Percentiles rank a stretch among this genome's conserved stretches.
phyloP scores from a whole-genome alignment of 2,113 vertebrate genomes.

The Lophotis ruficrista region DNA sequence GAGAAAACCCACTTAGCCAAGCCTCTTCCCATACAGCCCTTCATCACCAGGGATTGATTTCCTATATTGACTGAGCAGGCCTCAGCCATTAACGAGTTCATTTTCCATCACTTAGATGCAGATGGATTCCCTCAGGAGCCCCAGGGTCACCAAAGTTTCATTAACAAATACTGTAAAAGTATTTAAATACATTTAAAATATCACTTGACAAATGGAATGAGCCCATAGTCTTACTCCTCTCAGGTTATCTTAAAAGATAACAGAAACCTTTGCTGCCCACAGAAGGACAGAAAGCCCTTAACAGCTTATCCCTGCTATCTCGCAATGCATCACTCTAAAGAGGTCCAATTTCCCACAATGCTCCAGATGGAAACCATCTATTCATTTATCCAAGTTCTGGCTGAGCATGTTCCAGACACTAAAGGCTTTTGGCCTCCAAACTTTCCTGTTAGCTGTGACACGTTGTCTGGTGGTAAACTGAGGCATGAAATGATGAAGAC shows the following conservation, averaged over 20 bases:
- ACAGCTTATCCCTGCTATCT: neutral
- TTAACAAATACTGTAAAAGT: constrained; percentile 41
- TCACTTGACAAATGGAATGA: constrained; percentile 1
- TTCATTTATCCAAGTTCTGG: neutral
- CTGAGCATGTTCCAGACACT: neutral
- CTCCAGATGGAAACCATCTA: neutral
- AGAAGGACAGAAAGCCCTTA: constrained; percentile 27
- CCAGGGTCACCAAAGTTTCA: constrained; percentile 47
- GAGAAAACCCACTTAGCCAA: constrained; percentile 15
- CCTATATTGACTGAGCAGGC: constrained; percentile 24
- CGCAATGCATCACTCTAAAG: neutral
- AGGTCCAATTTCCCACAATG: neutral
- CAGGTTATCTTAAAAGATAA: neutral
- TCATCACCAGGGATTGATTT: constrained; percentile 56
- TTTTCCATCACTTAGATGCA: constrained; percentile 64
- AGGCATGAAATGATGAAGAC: neutral
- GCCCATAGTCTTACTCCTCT: neutral
- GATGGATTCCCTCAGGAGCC: constrained; percentile 49
- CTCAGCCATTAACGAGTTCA: constrained; percentile 64
- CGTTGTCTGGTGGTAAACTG: neutral
- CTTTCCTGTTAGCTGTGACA: neutral
- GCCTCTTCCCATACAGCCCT: constrained; percentile 38
- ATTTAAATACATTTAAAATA: constrained; percentile 38
- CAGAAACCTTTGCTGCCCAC: neutral
- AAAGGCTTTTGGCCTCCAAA: neutral